Evolutionary conservation across 2,888 invertebrate species (phyloP), one percentile per base, ranked within the genome.

Genomic region (Andrena trimmerana): DNA sequence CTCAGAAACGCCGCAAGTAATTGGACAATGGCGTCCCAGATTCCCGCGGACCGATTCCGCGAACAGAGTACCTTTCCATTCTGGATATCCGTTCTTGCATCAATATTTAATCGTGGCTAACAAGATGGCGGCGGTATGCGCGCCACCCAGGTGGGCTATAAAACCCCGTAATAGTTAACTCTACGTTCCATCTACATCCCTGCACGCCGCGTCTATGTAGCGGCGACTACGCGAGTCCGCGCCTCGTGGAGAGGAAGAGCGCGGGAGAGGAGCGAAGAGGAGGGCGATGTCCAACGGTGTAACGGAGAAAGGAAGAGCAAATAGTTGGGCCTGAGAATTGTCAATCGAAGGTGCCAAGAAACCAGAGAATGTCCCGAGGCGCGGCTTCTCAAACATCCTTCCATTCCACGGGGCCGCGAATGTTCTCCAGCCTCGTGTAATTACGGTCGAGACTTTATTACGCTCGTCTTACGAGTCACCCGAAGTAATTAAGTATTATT

Each of bases 381-480:
- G 94, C 92, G 94, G 93, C 94, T 92, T 91, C 85, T 92, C 92
- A 93, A 94, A 94, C 93, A 94, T 94, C 94, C 93, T 93, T 89
- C 88, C 90, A 91, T 91, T 91, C 90, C 81, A 87, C 52, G 69
- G 31, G 62, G 87, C 90, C 89, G 88, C 89, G 86, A 81, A 81
- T 75, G 78, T 79, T 82, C 70, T 59, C 83, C 50, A 24, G 52
- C 52, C 70, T 60, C 72, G 79, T 62, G 63, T 75, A 78, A 90
- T 89, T 88, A 88, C 86, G 42, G 42, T 3, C 24, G 42, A 16
- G 10, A 7, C 10, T 33, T 10, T 7, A 31, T 42, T 48, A n/a
- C n/a, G 7, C 54, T 7, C 2, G 10, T 2, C 13, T 8, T 16
- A 36, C n/a, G 13, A 62, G 13, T 20, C 4, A 10, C 0, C n/a